Base-by-base conservation (phyloP, 2,888 invertebrate species). In the Tyria jacobaeae region DNA sequence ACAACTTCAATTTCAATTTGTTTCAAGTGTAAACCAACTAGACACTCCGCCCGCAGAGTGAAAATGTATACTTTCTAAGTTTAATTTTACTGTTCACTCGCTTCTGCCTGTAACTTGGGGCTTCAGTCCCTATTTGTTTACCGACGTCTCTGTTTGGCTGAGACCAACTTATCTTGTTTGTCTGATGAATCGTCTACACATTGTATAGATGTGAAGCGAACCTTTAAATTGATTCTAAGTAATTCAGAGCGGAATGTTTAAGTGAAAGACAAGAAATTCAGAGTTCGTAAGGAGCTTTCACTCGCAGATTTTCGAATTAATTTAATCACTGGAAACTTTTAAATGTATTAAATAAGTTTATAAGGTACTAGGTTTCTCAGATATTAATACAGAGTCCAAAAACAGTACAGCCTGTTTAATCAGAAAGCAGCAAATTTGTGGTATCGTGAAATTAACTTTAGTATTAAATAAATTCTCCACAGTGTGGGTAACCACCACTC, bases 131-230 rank as follows among this genome's bases (percentile, higher is more conserved):
- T 56, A 27, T 59, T 68, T 73, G 70, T 70, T 68, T 68, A 69
- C 70, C 60, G 52, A 76, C 69, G 59, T 78, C 80, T 76, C 69
- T 71, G 74, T 78, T 74, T 71, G 66, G 70, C 55, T 54, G 52
- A 66, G 66, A 68, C 70, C 63, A 68, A 78, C 76, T 79, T 81
- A 81, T 79, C 84, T 82, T 78, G 79, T 47, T 55, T 75, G 71
- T 60, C 71, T 78, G 76, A 81, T 78, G 77, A 76, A 81, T 84
- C 70, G 78, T 70, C 71, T 72, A 74, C 73, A 75, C 78, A 75
- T 70, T 73, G 66, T 69, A 68, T 51, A 72, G 35, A 56, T 56
- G n/a, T 48, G 44, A 57, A 61, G 48, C 55, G 51, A 71, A 73
- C 72, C 65, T 70, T 77, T 67, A 64, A 59, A 72, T 79, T 75